Evolutionary conservation across 2,113 vertebrate genomes (phyloP), one percentile per base, ranked within the genome.

Genomic region (Brachypodius melanocephalos): DNA sequence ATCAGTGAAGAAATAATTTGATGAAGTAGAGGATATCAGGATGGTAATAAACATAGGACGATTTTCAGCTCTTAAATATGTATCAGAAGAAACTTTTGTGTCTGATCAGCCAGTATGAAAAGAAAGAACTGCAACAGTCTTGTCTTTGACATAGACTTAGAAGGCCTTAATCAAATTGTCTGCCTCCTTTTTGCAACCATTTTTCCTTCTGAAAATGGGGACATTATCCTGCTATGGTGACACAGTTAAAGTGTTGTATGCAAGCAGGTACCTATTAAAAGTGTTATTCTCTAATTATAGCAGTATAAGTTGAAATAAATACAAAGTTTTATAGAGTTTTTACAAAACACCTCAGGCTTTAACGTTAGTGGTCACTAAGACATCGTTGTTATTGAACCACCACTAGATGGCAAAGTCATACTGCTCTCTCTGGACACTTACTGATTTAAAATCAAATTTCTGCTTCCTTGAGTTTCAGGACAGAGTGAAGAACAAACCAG

Each of bases 351-450:
- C 14, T 36, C 40, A 69, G 49, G 52, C 17, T 42, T 8, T 31
- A 77, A 58, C 5, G 4, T 19, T 12, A 51, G 12, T 6, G 73
- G 52, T 42, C 36, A 24, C 59, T 12, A 46, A 40, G n/a, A 19
- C 24, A 25, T 28, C 4, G 8, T 31, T 31, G 77, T 63, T 82
- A 26, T 8, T n/a, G 18, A 86, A 59, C 49, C 86, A 89, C 98
- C 97, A 97, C 97, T 98, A 98, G 98, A 96, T 98, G 98, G 98
- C 98, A 97, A 98, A 97, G 74, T 94, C 69, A 94, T 71, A 93
- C 97, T 97, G 62, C 52, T 96, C 59, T 85, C 89, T 45, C 71
- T 79, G 65, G 83, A 82, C 32, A 21, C 42, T 21, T 14, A 16
- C 34, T 17, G 25, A 46, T 89, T 85, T 40, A 77, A 94, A 89